Conservation (phyloP, 1,140 invertebrate species). For the Drosophila hydei region DNA sequence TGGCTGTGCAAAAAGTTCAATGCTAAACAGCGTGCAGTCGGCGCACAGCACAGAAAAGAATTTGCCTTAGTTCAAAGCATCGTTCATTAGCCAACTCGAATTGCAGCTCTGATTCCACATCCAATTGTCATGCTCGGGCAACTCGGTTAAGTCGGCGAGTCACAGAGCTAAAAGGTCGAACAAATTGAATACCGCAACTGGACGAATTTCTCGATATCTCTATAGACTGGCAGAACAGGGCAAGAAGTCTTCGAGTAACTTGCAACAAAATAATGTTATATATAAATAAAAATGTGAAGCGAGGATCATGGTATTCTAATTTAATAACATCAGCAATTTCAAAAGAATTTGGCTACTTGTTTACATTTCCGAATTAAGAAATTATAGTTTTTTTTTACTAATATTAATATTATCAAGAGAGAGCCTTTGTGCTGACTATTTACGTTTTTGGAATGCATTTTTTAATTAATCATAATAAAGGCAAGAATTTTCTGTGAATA, state of each 20-base stretch:
- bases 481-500: not conserved
- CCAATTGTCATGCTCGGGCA: constrained; percentile 48
- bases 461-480: constrained; percentile 24
- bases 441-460: no score
- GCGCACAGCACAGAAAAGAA: constrained; percentile 62
- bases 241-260: not conserved
- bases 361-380: no score
- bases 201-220: constrained; percentile 46
- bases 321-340: no score
- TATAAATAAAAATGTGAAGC: no score
- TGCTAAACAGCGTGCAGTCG: constrained; percentile 60
- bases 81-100: constrained; percentile 75
- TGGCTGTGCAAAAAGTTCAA: constrained; percentile 70
- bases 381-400: no score
- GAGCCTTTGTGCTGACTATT: no score
- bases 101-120: constrained; percentile 30
- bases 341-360: no score
- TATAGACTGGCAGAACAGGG: constrained; percentile 6
- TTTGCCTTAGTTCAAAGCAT: constrained; percentile 80
- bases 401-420: no score
- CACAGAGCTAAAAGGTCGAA: constrained; percentile 69
- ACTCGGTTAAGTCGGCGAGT: constrained; percentile 72
- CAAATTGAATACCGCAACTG: constrained; percentile 65
- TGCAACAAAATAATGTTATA: no score
- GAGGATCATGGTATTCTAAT: no score